Base-by-base conservation (phyloP, 2,888 invertebrate species). In the Drosophila infuscata region DNA sequence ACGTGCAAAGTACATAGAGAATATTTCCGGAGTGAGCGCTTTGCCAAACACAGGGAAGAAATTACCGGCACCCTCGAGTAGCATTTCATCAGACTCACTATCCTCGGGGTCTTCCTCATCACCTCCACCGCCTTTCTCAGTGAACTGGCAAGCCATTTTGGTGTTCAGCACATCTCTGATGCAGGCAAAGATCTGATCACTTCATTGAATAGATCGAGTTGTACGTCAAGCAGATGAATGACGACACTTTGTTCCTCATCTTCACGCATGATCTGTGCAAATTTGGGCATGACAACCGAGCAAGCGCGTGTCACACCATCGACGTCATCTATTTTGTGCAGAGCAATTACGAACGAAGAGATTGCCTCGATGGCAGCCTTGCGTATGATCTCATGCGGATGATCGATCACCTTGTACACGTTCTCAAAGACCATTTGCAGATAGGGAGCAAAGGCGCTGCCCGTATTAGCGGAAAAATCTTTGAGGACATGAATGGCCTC, bases 1-100 rank as follows among this genome's bases (percentile, higher is more conserved):
- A n/a, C n/a, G n/a, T n/a, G n/a, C n/a, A n/a, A n/a, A n/a, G n/a
- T n/a, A n/a, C n/a, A n/a, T n/a, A n/a, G n/a, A n/a, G n/a, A n/a
- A n/a, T n/a, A n/a, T n/a, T n/a, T n/a, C n/a, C n/a, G n/a, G n/a
- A n/a, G n/a, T n/a, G n/a, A n/a, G n/a, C n/a, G n/a, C n/a, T n/a
- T 95, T 95, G 36, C 96, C 96, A 83, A 96, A 94, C 74, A 94
- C 94, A 0, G 96, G 95, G 60, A 97, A 94, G 36, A 97, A 94
- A 89, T 97, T 96, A 9, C 96, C 96, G 3, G 96, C 97, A 79
- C 95, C 95, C 92, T 97, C 96, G 53, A 96, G 93, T 59, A 97
- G 93, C 84, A 96, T 93, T 88, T 95, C 96, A 79, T 96, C 96
- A 81, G 95, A 95, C 93, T 97, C 97, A 2, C 96, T 96, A 78